phyloP scores from a whole-genome alignment of 1,140 invertebrate genomes.

The Coptotermes formosanus region DNA sequence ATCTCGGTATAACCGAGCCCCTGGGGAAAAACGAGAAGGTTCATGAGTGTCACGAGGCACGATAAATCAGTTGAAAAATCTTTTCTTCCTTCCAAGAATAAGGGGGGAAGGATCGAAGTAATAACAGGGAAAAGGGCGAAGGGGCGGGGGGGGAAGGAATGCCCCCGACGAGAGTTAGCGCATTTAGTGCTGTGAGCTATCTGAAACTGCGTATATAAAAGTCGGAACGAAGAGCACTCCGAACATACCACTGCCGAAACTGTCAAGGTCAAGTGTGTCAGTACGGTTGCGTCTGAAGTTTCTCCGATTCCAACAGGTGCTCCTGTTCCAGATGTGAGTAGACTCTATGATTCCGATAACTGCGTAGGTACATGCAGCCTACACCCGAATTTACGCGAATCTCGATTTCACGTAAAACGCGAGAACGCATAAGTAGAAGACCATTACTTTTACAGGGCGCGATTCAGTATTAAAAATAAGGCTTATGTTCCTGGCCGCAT shows the following conservation, averaged over 20 bases:
- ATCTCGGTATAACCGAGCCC: background rate
- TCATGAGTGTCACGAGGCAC: background rate
- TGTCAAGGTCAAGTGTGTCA: background rate
- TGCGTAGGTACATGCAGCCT: too few species aligned
- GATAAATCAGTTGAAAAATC: too few species aligned
- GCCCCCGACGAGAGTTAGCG: background rate
- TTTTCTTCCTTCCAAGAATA: too few species aligned
- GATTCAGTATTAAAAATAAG: too few species aligned
- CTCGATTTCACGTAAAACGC: too few species aligned
- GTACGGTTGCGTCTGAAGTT: background rate
- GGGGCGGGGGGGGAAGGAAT: too few species aligned
- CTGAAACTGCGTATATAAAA: background rate
- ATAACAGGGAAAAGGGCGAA: too few species aligned
- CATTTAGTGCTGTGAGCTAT: background rate
- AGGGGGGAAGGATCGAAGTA: too few species aligned
- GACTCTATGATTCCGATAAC: background rate
- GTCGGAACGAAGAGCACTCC: background rate
- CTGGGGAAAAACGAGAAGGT: background rate
- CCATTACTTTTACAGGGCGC: too few species aligned
- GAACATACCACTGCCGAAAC: background rate
- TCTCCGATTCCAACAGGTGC: background rate
- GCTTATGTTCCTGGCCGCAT: too few species aligned
- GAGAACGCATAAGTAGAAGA: too few species aligned
- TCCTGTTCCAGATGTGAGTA: background rate
- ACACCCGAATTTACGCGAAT: too few species aligned